Percentiles rank a stretch among this genome's conserved stretches.
Evolutionary conservation across 2,113 vertebrate species (phyloP).

Genomic region (Erythrocercus mccallii): DNA sequence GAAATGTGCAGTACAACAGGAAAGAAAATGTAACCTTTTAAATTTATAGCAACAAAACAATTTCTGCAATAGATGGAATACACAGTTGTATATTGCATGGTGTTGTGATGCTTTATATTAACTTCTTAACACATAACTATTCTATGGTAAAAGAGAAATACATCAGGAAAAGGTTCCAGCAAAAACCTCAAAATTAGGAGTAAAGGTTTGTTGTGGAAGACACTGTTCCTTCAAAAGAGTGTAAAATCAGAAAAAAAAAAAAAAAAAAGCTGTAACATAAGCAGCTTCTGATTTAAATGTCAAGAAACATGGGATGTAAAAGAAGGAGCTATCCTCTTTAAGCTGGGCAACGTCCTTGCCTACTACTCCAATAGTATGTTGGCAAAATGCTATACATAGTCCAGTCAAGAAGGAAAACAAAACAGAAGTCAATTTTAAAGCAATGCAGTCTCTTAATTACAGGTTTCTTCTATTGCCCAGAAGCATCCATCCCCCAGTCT

Average conservation of each 20-base stretch:
- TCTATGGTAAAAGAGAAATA: background rate
- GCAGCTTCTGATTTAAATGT: background rate
- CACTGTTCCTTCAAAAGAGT: background rate
- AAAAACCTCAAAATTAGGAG: background rate
- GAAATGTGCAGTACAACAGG: background rate
- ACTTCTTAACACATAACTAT: background rate
- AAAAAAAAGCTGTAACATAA: background rate
- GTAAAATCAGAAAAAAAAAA: background rate
- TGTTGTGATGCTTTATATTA: background rate
- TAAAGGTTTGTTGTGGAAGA: background rate
- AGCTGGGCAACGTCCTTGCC: background rate
- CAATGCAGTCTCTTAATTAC: background rate
- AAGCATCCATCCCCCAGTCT: background rate
- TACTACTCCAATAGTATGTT: background rate
- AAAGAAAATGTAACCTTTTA: background rate
- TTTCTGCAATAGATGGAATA: background rate
- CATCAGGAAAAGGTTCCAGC: background rate
- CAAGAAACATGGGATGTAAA: background rate
- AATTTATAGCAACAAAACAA: background rate
- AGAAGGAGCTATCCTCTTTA: background rate
- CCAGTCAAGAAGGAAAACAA: background rate
- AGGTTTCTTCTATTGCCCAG: background rate
- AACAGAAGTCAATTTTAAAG: background rate
- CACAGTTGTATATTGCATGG: background rate
- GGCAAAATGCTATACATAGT: background rate